Evolutionary conservation across 2,888 invertebrate genomes (phyloP).

Genomic region (Diarsia dahlii): DNA sequence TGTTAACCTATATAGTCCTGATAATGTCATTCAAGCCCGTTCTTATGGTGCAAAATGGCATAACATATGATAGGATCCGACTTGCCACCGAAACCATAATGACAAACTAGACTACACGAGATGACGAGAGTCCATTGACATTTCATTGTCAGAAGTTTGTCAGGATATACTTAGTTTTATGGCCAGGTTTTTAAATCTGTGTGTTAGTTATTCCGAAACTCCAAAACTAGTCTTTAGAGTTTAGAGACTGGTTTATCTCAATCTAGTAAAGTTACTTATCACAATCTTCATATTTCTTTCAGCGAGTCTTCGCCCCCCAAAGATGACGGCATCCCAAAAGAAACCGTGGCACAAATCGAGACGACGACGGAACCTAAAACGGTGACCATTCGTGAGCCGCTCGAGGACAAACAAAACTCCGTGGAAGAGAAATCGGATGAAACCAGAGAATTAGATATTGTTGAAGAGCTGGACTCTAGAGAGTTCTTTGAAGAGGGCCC

Average conservation of each 20-base stretch:
- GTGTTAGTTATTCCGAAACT: background rate
- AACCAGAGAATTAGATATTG: constrained; percentile 56
- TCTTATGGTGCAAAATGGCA: background rate
- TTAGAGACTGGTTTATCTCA: background rate
- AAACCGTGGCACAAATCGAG: constrained; percentile 68
- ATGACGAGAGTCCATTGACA: background rate
- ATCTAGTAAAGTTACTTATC: background rate
- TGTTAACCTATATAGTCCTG: background rate
- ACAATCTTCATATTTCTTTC: constrained; percentile 45
- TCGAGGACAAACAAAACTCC: constrained; percentile 55
- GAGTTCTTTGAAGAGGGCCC: constrained; percentile 64
- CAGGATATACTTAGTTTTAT: background rate
- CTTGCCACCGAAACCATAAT: background rate
- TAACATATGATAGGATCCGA: background rate
- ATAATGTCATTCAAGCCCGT: background rate
- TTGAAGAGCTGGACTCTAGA: constrained; percentile 66
- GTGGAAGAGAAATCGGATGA: constrained; percentile 54
- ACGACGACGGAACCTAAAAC: constrained; percentile 66
- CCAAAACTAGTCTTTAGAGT: background rate
- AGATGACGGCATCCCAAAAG: constrained; percentile 73
- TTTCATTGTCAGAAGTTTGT: background rate
- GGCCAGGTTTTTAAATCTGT: background rate
- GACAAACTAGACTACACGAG: background rate
- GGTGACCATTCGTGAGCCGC: constrained; percentile 50
- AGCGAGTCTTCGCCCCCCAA: constrained; percentile 81